Base-by-base conservation (phyloP, 2,888 invertebrate species). In the Rhimphoctona megacephalus region DNA sequence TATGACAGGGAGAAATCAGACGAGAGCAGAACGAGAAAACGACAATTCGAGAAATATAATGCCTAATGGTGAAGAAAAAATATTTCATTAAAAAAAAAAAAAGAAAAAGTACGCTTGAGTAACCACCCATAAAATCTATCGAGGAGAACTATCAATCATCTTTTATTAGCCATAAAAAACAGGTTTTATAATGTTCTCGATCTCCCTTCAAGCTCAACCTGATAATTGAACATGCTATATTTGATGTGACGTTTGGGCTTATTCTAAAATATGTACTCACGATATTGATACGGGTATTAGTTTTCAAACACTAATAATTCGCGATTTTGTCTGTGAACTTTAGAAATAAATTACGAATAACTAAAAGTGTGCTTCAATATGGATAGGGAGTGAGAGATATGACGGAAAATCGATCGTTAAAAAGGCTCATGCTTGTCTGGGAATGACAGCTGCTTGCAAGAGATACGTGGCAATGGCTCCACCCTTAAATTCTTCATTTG, bases 381-480 rank as follows among this genome's bases (percentile, higher is more conserved):
- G 22, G 83, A 81, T 81, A 43, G 54, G 70, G 79, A 36, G 81
- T 76, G 67, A 22, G 49, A 77, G 67, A 74, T 36, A 78, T 57
- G 83, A 79, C 70, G 70, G 74, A 76, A 52, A 84, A 86, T 86
- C 74, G 86, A 86, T 85, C 74, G 83, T 85, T 74, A 66, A 86
- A 90, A 87, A 88, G 86, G 88, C 89, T 89, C 89, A 69, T 90
- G 88, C 89, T 88, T 87, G 90, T 89, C 91, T 93, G 93, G 92
- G 93, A 94, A 94, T 93, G 91, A 88, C 93, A 93, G 93, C 93
- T 94, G 93, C 90, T 90, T 89, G 85, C 87, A 69, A 85, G 90
- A 93, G 93, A 94, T 94, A 94, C 81, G 81, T 70, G 74, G 79
- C 76, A 79, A 93, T 93, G 90, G 90, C 88, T 91, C 89, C 85